Percentiles rank a stretch among this genome's conserved stretches.
Evolutionary conservation across 2,797 vertebrate genomes (phyloP).

Genomic region (Allobates femoralis): DNA sequence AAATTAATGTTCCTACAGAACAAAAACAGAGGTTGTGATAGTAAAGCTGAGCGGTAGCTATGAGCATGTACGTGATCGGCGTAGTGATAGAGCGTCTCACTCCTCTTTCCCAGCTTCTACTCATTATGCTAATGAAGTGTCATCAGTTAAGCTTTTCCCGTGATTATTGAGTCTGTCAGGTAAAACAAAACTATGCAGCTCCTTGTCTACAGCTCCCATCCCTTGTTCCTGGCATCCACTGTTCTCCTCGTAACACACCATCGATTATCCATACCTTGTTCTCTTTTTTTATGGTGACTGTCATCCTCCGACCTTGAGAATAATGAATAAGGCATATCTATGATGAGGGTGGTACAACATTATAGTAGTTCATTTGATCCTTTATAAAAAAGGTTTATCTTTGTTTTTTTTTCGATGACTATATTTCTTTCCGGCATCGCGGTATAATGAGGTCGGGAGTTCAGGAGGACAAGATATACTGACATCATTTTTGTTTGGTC

Average conservation of each 20-base stretch:
- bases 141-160: conserved; percentile 84
- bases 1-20: conserved; percentile 41
- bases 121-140: conserved; percentile 86
- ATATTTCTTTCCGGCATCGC: not conserved
- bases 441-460: not conserved
- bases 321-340: conserved; percentile 63
- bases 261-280: conserved; percentile 71
- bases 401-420: not conserved
- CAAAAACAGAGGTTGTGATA: conserved; percentile 68
- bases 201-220: conserved; percentile 70
- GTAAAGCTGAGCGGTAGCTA: conserved; percentile 78
- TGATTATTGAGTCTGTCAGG: conserved; percentile 84
- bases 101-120: conserved; percentile 79
- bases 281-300: conserved; percentile 69
- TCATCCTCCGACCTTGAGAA: conserved; percentile 74
- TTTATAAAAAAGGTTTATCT: conserved; percentile 8
- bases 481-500: not conserved
- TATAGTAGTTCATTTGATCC: not conserved
- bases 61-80: conserved; percentile 78
- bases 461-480: not conserved
- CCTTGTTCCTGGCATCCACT: conserved; percentile 66
- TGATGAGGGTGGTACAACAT: not conserved
- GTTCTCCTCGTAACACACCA: conserved; percentile 72
- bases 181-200: conserved; percentile 74
- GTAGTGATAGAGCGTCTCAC: conserved; percentile 83